These are phyloP conservation scores for Dexiosoma caninum DNA, from an alignment of 2,888 invertebrate genomes.

Conservation along the genomic window DNA sequence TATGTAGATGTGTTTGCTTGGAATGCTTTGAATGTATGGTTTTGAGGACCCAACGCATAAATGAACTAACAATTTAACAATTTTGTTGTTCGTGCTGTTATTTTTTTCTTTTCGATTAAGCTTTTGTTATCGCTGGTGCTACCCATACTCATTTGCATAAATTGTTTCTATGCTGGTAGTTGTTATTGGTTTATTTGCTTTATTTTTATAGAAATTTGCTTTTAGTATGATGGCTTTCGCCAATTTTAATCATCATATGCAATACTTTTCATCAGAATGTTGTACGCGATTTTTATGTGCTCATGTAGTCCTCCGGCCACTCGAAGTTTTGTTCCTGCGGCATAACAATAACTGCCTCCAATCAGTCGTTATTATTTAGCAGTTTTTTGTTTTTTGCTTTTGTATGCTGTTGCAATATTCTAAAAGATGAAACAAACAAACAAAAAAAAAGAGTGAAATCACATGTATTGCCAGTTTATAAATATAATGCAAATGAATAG, in stretches of 20 bases:
- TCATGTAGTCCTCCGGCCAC: neutral
- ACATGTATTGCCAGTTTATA: neutral
- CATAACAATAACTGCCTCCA: slow-evolving; percentile 1
- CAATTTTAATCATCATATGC: slow-evolving; percentile 31
- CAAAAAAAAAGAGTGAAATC: slow-evolving; percentile 1
- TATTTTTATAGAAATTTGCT: neutral
- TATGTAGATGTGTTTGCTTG: slow-evolving; percentile 44
- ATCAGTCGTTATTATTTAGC: slow-evolving; percentile 24
- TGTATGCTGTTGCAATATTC: slow-evolving; percentile 5
- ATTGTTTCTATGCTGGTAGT: neutral
- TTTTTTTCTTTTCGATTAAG: slow-evolving; percentile 37
- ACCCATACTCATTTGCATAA: neutral
- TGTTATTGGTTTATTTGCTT: neutral
- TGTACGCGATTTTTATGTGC: slow-evolving; percentile 24
- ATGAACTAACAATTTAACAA: slow-evolving; percentile 25
- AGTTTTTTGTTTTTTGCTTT: no score
- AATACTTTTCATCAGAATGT: slow-evolving; percentile 16
- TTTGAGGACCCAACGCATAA: neutral
- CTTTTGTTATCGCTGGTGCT: slow-evolving; percentile 20
- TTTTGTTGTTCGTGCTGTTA: slow-evolving; percentile 1
- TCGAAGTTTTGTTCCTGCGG: slow-evolving; percentile 4
- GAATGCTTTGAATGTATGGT: slow-evolving; percentile 23
- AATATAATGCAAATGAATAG: slow-evolving; percentile 12
- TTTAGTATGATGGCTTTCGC: slow-evolving; percentile 11
- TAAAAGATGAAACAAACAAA: slow-evolving; percentile 12